Base-by-base conservation (phyloP, 23 tunicate species). In the Halocynthia aurantium region DNA sequence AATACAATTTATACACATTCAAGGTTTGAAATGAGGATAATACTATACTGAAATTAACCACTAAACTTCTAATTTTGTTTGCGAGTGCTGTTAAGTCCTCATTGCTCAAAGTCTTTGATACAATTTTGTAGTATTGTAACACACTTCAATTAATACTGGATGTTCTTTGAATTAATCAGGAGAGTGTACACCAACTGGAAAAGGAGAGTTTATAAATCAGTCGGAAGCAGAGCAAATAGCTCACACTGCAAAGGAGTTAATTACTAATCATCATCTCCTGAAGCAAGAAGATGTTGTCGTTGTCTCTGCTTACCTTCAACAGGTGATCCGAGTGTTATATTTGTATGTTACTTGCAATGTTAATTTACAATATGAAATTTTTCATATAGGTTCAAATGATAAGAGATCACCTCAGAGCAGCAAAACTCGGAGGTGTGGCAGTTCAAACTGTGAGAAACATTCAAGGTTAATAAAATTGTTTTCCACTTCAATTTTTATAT, bases 1-100 rank as follows among this genome's bases (percentile, higher is more conserved):
- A 40, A 63, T 86, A 18, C 81, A 86, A 18, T 86, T 86, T 51
- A 53, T 60, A 12, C 74, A 86, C 51, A 22, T 75, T 49, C 40
- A 73, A 81, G 91, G 91, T 81, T 19, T 15, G 49, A 1, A n/a
- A 1, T 31, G 44, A 31, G 44, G 4, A 31, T 31, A 31, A 31
- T 31, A 31, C 44, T 31, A 0, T 31, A 31, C 44, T 31, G 1
- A 31, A 31, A 31, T 31, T 31, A 31, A 31, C 2, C 44, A 31
- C 44, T 31, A 31, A 31, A 31, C 44, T 31, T 1, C 44, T 31
- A 31, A 31, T 31, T 31, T 31, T 31, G 44, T 31, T 31, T 31
- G 44, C 4, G 44, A 4, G 44, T 31, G 44, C 44, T 31, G 44
- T 31, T 31, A 31, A 1, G 44, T 31, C 44, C 44, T 31, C 44